phyloP scores from a whole-genome alignment of 37 sponge, comb jelly and placozoan genomes.

The Diacarnus erythraeanus region DNA sequence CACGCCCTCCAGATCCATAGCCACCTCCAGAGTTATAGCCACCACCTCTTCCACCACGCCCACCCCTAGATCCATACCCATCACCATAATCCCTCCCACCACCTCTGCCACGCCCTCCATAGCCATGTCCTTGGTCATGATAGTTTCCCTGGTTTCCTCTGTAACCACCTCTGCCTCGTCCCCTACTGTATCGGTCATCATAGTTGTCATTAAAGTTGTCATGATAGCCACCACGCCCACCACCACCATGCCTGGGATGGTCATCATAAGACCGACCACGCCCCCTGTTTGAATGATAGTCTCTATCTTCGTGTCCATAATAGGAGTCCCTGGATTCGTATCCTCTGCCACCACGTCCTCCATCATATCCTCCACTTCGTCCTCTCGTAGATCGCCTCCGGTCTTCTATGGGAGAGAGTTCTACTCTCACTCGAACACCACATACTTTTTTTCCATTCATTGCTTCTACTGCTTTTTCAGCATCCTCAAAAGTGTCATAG shows the following conservation, averaged over 20 bases:
- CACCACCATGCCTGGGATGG: constrained; percentile 2
- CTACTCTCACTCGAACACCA: constrained; percentile 68
- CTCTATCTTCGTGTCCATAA: not conserved
- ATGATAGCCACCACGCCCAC: constrained; percentile 19
- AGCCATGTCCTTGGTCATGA: not conserved
- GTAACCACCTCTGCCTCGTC: constrained; percentile 18
- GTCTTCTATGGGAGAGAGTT: constrained; percentile 63
- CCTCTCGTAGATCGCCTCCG: constrained; percentile 15
- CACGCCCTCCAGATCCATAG: not conserved
- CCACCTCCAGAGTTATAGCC: not conserved
- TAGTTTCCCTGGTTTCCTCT: constrained; percentile 4
- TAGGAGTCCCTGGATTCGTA: not conserved
- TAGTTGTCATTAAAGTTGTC: not conserved
- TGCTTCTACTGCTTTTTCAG: constrained; percentile 62
- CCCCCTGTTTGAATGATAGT: not conserved
- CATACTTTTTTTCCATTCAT: constrained; percentile 62
- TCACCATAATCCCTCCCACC: constrained; percentile 7
- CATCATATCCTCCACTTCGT: not conserved
- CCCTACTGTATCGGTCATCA: not conserved
- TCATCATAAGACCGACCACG: not conserved
- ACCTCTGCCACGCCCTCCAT: constrained; percentile 4
- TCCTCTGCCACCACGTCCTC: constrained; percentile 24
- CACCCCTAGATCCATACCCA: not conserved
- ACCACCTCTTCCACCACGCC: not conserved
- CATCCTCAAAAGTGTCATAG: constrained; percentile 66